Evolutionary conservation across 2,113 vertebrate genomes (phyloP).

Genomic region (Macquaria australasica): DNA sequence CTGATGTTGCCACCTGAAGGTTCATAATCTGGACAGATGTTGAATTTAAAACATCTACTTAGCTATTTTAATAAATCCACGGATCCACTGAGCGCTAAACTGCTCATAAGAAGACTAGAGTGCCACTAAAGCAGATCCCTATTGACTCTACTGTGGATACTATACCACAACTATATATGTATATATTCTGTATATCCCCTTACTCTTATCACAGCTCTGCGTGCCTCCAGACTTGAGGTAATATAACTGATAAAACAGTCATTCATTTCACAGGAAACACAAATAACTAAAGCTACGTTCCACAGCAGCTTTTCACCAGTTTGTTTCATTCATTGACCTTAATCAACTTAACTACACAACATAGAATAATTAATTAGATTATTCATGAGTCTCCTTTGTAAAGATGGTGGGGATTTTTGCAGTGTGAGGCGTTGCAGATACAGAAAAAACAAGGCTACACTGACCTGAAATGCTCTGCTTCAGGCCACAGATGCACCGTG

Average conservation of each 20-base stretch:
- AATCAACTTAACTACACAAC: background rate
- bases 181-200: background rate
- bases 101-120: background rate
- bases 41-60: background rate
- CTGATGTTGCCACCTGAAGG: background rate
- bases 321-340: background rate
- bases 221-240: background rate
- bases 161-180: background rate
- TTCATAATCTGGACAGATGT: too few species aligned
- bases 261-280: too few species aligned
- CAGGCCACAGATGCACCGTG: conserved; percentile 29
- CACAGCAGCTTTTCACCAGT: background rate
- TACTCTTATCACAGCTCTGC: background rate
- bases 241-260: background rate
- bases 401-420: background rate
- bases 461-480: conserved; percentile 36
- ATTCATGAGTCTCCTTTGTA: background rate
- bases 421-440: conserved; percentile 19
- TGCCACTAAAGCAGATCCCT: background rate
- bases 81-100: background rate
- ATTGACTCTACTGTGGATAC: background rate
- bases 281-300: background rate
- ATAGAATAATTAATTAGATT: conserved; percentile 2
- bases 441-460: conserved; percentile 5
- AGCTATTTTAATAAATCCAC: background rate